Base-by-base conservation (phyloP, 30 jellyfish, hydroid and myxozoan genomes). In the Hydra vulgaris region DNA sequence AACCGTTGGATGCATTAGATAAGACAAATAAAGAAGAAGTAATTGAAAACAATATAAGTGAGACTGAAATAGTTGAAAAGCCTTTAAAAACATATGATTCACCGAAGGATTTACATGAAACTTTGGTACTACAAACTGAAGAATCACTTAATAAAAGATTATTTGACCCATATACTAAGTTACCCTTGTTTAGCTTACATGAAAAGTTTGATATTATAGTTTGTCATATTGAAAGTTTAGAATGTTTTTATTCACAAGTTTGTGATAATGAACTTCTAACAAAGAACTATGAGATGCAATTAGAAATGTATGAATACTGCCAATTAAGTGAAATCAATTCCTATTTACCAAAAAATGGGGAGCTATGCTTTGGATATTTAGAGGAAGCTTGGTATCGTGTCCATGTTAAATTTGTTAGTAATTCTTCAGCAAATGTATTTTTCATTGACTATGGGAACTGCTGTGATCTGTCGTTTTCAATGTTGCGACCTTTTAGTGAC, bases 401-500 rank as follows among this genome's bases (percentile, higher is more conserved):
- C 19, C 16, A 22, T 54, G 79, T 80, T 21, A 67, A 66, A 5
- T n/a, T 7, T 25, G 81, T 70, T 7, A 19, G 27, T 71, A 55
- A 27, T 19, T 12, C 70, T 8, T 21, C 69, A 19, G 87, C 87
- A 26, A 70, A 26, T 70, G 81, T 71, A 12, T 68, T 80, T 26
- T 80, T 66, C n/a, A 80, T 80, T 66, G 87, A 80, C 71, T 80
- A 66, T 52, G 87, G 87, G 1, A 80, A 80, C 72, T 26, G 53
- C 83, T 26, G 81, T 25, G 72, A 66, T 17, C 26, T 80, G 19
- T 1, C 83, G 19, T 80, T 80, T 79, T 20, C 27, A 5, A 66
- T 21, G 81, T 53, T 80, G 84, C 7, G 87, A 68, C 87, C 84
- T 17, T 15, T 80, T n/a, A 22, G 83, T 0, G 40, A 67, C 21